phyloP scores from a whole-genome alignment of 2,113 vertebrate genomes.

The Marmota flaviventris region DNA sequence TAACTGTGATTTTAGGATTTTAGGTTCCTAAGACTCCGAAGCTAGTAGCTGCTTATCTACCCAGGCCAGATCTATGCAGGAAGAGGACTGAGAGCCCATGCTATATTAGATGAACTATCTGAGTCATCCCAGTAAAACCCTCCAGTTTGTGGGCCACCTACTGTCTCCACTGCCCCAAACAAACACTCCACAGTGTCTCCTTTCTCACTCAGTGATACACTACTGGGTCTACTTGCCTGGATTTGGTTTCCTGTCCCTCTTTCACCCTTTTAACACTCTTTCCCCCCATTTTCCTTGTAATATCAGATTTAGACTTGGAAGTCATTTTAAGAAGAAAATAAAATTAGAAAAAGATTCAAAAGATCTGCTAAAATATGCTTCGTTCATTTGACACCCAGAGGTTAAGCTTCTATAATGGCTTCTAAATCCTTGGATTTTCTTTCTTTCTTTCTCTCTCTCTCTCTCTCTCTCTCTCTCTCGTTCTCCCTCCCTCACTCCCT shows the following conservation, averaged over 20 bases:
- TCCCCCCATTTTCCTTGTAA: neutral
- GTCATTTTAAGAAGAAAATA: constrained; percentile 57
- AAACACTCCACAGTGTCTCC: too few relatives aligned
- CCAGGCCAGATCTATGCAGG: neutral
- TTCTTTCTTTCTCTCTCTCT: neutral
- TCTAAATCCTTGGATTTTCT: constrained; percentile 41
- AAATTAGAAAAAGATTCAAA: constrained; percentile 56
- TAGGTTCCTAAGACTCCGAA: constrained; percentile 26
- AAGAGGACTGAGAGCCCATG: neutral
- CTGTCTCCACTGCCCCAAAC: neutral
- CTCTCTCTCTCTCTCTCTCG: too few relatives aligned
- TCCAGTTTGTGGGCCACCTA: neutral
- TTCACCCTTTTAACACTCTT: neutral
- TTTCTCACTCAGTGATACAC: neutral
- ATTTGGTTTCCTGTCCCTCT: neutral
- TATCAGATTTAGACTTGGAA: constrained; percentile 48
- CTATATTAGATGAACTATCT: neutral
- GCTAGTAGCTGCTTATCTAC: constrained; percentile 6
- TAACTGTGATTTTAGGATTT: constrained; percentile 64
- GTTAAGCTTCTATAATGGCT: constrained; percentile 56
- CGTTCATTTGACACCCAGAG: constrained; percentile 45
- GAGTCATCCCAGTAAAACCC: neutral
- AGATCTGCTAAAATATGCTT: constrained; percentile 41
- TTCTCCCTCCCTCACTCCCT: too few relatives aligned
- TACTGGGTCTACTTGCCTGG: neutral